These are phyloP conservation scores for Hafferia zeledoni DNA, from an alignment of 2,797 vertebrate species.

Conservation along the genomic window DNA sequence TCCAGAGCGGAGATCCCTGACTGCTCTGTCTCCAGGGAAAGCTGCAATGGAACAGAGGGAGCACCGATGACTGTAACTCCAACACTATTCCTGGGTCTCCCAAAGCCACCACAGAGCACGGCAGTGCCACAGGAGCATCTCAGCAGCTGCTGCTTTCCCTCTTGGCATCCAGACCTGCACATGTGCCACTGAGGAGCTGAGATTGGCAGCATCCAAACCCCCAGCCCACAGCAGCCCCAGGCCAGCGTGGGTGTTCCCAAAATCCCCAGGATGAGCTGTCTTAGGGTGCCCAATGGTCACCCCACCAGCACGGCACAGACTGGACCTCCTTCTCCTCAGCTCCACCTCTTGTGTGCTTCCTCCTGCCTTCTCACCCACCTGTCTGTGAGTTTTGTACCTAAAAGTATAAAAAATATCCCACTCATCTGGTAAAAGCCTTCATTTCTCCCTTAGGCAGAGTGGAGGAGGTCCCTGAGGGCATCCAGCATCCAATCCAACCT, in stretches of 20 bases:
- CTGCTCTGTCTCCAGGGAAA: neutral
- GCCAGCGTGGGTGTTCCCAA: neutral
- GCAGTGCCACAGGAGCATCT: neutral
- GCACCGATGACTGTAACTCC: fast-evolving
- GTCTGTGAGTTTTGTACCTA: neutral
- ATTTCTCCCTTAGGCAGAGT: neutral
- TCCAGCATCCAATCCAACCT: neutral
- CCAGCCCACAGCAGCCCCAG: neutral
- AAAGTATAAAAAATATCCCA: neutral
- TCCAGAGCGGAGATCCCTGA: neutral
- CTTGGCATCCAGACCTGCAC: neutral
- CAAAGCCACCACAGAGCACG: neutral
- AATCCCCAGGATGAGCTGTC: neutral
- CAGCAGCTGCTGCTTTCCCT: neutral
- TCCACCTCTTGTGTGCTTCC: neutral
- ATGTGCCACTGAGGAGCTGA: neutral
- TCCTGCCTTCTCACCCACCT: neutral
- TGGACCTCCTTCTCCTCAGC: neutral
- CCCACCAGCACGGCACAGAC: neutral
- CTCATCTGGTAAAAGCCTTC: neutral
- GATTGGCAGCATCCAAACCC: fast-evolving
- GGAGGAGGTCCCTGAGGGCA: neutral
- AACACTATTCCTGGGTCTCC: neutral
- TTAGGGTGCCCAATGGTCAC: neutral
- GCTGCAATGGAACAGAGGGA: fast-evolving